Percentiles rank a stretch among this genome's conserved stretches.
These are phyloP conservation scores for Cygnus buccinator DNA, from an alignment of 2,113 vertebrate species.

Conservation along the genomic window DNA sequence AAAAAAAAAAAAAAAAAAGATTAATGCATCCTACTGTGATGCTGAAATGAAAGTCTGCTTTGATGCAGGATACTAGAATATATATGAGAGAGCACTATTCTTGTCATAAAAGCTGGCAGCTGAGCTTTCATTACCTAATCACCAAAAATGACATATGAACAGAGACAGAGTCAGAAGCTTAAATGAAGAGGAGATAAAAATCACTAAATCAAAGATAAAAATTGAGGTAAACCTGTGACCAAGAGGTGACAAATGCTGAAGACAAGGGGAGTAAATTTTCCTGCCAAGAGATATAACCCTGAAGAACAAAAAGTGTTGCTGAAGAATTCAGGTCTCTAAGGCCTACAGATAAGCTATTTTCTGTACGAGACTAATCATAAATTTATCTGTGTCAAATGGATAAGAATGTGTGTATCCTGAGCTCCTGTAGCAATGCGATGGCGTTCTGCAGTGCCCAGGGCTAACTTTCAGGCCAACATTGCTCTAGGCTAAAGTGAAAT, in stretches of 20 bases:
- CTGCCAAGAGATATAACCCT: neutral
- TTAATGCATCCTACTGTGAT: slow-evolving; percentile 44
- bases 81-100: slow-evolving; percentile 40
- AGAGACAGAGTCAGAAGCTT: slow-evolving; percentile 25
- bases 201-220: slow-evolving; percentile 18
- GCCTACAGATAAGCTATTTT: neutral
- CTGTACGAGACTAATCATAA: neutral
- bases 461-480: neutral
- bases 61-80: slow-evolving; percentile 63
- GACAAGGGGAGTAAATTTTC: neutral
- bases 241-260: slow-evolving; percentile 33
- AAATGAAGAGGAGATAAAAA: slow-evolving; percentile 18
- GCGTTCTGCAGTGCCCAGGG: neutral
- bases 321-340: neutral
- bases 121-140: slow-evolving; percentile 60
- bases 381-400: neutral
- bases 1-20: slow-evolving; percentile 67
- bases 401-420: neutral
- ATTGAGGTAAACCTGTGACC: neutral
- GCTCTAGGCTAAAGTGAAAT: neutral
- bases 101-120: slow-evolving; percentile 65
- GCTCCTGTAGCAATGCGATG: neutral
- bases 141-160: slow-evolving; percentile 52
- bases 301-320: neutral
- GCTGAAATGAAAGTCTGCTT: slow-evolving; percentile 68